Conservation (phyloP, 2,888 invertebrate species). For the Phymatocera aterrima region DNA sequence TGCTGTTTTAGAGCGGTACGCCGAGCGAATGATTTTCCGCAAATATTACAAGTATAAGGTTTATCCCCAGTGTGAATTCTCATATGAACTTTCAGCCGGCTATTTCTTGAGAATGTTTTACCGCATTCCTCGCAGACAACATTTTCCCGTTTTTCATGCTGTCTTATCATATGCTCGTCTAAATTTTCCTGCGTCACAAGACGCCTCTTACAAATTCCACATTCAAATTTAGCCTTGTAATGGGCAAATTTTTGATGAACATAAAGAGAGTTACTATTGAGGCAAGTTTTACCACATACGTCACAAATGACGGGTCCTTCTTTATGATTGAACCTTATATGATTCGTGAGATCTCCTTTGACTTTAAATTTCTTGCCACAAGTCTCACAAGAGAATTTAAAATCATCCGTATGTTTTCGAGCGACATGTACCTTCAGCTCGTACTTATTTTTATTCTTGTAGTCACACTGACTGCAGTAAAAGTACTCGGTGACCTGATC, state of each 20-base stretch:
- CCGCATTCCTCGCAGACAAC: slow-evolving; percentile 73
- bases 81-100: slow-evolving; percentile 70
- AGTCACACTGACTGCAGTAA: slow-evolving; percentile 63
- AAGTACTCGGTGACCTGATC: slow-evolving; percentile 53
- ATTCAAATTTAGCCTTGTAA: slow-evolving; percentile 71
- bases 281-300: slow-evolving; percentile 70
- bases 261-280: slow-evolving; percentile 69
- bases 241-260: slow-evolving; percentile 71
- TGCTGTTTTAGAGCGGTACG: slow-evolving; percentile 70
- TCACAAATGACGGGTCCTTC: slow-evolving; percentile 55
- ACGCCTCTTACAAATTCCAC: slow-evolving; percentile 69
- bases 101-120: slow-evolving; percentile 69
- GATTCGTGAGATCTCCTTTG: slow-evolving; percentile 42
- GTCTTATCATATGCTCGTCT: slow-evolving; percentile 70
- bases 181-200: slow-evolving; percentile 75
- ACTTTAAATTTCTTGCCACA: slow-evolving; percentile 46
- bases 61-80: slow-evolving; percentile 70
- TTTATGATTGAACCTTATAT: slow-evolving; percentile 45
- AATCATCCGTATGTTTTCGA: slow-evolving; percentile 44
- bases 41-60: slow-evolving; percentile 68
- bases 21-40: slow-evolving; percentile 67
- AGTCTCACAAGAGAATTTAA: slow-evolving; percentile 45
- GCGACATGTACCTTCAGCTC: slow-evolving; percentile 65
- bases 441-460: slow-evolving; percentile 65
- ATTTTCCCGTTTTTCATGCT: slow-evolving; percentile 70